Base-by-base conservation (phyloP, 2,797 vertebrate species). In the Myotis planiceps region DNA sequence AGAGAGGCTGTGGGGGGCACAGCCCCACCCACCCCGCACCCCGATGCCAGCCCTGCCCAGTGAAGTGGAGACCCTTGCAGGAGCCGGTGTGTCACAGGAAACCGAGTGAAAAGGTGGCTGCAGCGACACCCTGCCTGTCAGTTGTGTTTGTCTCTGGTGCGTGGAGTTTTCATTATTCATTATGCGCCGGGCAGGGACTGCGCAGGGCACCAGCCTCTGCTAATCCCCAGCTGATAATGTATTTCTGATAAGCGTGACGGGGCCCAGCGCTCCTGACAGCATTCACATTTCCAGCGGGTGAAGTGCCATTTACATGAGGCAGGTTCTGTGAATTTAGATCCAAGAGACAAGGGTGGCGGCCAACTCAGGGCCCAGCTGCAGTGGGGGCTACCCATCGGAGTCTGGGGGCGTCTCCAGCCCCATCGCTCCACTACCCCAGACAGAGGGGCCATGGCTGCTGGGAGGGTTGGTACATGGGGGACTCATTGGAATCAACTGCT, bases 121-220 rank as follows among this genome's bases (percentile, higher is more conserved):
- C 2, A 27, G 90, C 37, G 19, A 72, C 89, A 96, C 96, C 90
- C 92, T 88, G 97, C 95, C 98, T 98, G 98, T 98, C 98, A 97
- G 98, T 96, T 92, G 97, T 95, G 81, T 97, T 98, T 97, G 97
- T 97, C 98, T 98, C 97, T 3, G 47, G 98, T 71, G 94, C 95
- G 12, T 72, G 96, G 98, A 97, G 98, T 98, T 98, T 98, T 98
- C 98, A 98, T 98, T 98, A 98, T 98, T 98, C 98, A 98, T 98
- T 97, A 98, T 86, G 97, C 1, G 0, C 82, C 37, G 0, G 81
- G 96, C 85, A 13, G 69, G 97, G 98, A 97, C 93, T 96, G 97
- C 92, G 66, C 86, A 72, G 95, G 51, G 93, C 86, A 15, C 0
- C 6, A 91, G 97, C 76, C 96, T 98, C 97, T 94, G 97, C 98